A percentile compares a stretch with the other conserved stretches of the same genome.
Evolutionary conservation across 2,797 vertebrate species (phyloP).

Genomic region (Odontamblyopus rebecca): DNA sequence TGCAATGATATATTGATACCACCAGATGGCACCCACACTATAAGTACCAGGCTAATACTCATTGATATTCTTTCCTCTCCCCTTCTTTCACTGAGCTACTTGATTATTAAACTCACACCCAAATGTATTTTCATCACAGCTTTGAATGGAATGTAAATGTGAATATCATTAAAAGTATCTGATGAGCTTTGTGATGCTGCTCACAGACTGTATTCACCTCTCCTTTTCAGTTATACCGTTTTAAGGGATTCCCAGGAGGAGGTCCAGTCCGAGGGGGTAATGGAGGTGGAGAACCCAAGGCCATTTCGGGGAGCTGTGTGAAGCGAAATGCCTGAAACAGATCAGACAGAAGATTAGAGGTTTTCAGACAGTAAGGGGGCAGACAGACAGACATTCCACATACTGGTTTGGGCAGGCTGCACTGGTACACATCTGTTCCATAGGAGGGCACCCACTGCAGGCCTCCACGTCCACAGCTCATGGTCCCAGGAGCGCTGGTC

Average conservation of each 20-base stretch:
- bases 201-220: conserved; percentile 13
- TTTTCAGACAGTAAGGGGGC: background rate
- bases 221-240: conserved; percentile 79
- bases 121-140: conserved; percentile 50
- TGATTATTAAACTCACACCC: conserved; percentile 67
- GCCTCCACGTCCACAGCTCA: conserved; percentile 82
- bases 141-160: conserved; percentile 43
- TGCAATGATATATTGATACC: conserved; percentile 32
- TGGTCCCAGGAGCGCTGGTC: conserved; percentile 93
- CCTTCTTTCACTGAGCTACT: conserved; percentile 55
- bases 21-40: conserved; percentile 58
- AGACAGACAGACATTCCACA: conserved; percentile 56
- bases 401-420: conserved; percentile 93
- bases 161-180: conserved; percentile 32
- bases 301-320: conserved; percentile 98
- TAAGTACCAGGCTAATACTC: conserved; percentile 18
- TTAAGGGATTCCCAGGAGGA: conserved; percentile 86
- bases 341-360: conserved; percentile 27
- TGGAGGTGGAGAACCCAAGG: conserved; percentile 90
- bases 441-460: conserved; percentile 96
- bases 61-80: conserved; percentile 68
- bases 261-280: conserved; percentile 93
- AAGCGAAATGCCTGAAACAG: conserved; percentile 92
- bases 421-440: conserved; percentile 90
- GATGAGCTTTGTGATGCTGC: conserved; percentile 23